Conservation (phyloP, 2,888 invertebrate genomes). For the Lepetodrilus schrolli region DNA sequence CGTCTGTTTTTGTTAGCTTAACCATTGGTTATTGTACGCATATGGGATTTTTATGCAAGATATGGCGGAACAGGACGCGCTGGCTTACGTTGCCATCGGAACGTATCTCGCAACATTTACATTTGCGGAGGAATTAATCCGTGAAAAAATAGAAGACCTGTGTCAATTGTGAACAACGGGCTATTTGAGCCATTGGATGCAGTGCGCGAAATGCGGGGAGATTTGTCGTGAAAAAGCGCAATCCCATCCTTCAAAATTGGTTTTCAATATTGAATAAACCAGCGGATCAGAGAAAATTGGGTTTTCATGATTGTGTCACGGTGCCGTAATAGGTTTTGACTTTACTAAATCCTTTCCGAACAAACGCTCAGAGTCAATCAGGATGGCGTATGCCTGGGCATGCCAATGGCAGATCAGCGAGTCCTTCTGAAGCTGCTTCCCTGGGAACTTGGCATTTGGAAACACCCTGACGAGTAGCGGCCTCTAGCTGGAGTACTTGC, state of each 20-base stretch:
- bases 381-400: constrained; percentile 38
- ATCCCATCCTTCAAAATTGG: constrained; percentile 38
- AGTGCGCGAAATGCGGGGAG: constrained; percentile 11
- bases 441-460: constrained; percentile 11
- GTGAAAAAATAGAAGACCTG: constrained; percentile 24
- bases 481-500: neutral
- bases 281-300: constrained; percentile 41
- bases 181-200: constrained; percentile 21
- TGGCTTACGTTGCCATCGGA: constrained; percentile 17
- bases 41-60: constrained; percentile 29
- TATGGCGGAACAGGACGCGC: neutral
- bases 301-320: constrained; percentile 42
- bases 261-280: constrained; percentile 43
- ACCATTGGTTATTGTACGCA: constrained; percentile 24
- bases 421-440: constrained; percentile 4
- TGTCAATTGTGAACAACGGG: constrained; percentile 22
- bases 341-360: constrained; percentile 36
- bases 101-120: constrained; percentile 16
- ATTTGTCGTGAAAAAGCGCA: constrained; percentile 24
- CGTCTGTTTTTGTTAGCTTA: constrained; percentile 32
- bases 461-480: neutral
- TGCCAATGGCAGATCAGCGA: constrained; percentile 33
- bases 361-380: constrained; percentile 38
- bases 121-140: neutral
- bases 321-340: constrained; percentile 39